Percentiles rank a stretch among this genome's conserved stretches.
phyloP scores from a whole-genome alignment of 1,140 invertebrate species.

The Fopius arisanus region DNA sequence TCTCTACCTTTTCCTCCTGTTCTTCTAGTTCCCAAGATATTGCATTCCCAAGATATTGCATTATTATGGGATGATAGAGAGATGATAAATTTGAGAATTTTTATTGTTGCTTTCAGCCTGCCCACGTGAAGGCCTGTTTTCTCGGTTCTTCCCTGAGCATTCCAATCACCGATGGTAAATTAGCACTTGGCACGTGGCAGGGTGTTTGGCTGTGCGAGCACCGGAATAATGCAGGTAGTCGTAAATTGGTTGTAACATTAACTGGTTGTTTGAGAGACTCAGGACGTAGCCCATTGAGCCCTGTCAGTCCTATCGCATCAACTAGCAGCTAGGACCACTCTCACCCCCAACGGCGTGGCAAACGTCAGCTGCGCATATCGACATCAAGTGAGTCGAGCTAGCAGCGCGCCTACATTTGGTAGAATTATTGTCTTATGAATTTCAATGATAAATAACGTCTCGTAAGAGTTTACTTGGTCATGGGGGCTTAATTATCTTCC shows the following conservation, averaged over 20 bases:
- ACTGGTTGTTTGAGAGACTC: conserved; percentile 87
- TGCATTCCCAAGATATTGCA: no score
- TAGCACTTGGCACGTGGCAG: conserved; percentile 96
- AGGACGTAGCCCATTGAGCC: conserved; percentile 82
- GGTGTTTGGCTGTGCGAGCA: conserved; percentile 98
- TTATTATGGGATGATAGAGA: no score
- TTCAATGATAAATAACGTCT: not conserved
- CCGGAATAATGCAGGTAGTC: conserved; percentile 91
- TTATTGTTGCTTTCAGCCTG: conserved; percentile 77
- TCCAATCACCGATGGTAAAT: conserved; percentile 93
- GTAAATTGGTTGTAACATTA: conserved; percentile 90
- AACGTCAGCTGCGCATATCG: conserved; percentile 61
- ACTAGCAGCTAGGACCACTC: conserved; percentile 84
- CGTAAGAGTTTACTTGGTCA: not conserved
- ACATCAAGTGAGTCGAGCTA: conserved; percentile 62
- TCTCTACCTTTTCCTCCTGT: no score
- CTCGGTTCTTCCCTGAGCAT: conserved; percentile 94
- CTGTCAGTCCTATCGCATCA: conserved; percentile 83
- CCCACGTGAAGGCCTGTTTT: conserved; percentile 96
- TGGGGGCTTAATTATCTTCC: not conserved
- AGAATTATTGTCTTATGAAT: not conserved
- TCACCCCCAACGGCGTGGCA: conserved; percentile 61
- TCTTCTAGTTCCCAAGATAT: no score
- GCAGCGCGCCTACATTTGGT: conserved; percentile 57
- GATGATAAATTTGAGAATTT: conserved; percentile 7